Conservation (phyloP, 2,113 vertebrate genomes). For the Pollachius pollachius region DNA sequence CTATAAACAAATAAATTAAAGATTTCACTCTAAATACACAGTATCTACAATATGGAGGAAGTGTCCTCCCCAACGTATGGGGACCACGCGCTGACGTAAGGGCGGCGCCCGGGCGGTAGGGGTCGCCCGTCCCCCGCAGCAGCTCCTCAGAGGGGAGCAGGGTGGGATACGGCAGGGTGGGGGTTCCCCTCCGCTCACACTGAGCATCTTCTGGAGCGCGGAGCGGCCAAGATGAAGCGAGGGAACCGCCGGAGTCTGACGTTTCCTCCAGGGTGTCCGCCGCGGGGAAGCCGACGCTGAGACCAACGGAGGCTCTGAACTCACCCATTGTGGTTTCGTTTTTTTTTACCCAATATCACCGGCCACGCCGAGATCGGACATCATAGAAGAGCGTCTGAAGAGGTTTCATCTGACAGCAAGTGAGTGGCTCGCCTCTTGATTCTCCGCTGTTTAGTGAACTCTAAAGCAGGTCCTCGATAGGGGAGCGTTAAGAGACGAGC, state of each 20-base stretch:
- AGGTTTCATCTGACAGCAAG: conserved; percentile 63
- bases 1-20: too few relatives aligned
- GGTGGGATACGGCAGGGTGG: neutral
- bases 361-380: conserved; percentile 48
- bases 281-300: conserved; percentile 53
- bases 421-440: conserved; percentile 58
- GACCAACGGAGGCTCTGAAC: conserved; percentile 34
- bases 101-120: conserved; percentile 38
- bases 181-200: conserved; percentile 18
- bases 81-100: too few relatives aligned
- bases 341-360: conserved; percentile 43
- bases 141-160: neutral
- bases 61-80: too few relatives aligned
- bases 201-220: conserved; percentile 30
- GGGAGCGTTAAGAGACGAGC: too few relatives aligned
- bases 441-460: conserved; percentile 12
- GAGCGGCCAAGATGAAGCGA: conserved; percentile 44
- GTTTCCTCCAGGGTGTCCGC: conserved; percentile 56
- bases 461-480: too few relatives aligned
- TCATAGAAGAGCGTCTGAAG: conserved; percentile 39
- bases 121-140: conserved; percentile 29
- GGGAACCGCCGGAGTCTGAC: conserved; percentile 52
- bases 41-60: too few relatives aligned
- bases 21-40: too few relatives aligned
- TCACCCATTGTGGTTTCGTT: neutral